Conservation (phyloP, 1,140 invertebrate genomes). For the Anastrepha obliqua region DNA sequence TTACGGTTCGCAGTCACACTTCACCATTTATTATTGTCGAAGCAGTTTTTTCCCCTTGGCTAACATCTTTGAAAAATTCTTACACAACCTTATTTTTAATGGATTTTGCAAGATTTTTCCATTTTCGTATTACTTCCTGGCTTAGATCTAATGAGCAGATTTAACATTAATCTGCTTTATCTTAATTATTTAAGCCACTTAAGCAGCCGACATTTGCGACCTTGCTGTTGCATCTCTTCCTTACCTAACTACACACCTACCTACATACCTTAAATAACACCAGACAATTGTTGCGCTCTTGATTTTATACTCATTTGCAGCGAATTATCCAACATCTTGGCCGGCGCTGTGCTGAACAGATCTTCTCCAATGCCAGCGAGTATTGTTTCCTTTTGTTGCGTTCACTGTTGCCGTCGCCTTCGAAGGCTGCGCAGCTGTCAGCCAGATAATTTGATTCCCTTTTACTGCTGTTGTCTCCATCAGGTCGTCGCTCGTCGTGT, state of each 20-base stretch:
- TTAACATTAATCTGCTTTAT: constrained; percentile 30
- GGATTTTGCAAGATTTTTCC: not conserved
- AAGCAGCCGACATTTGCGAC: constrained; percentile 38
- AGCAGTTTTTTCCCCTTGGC: too few species aligned
- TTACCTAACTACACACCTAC: not conserved
- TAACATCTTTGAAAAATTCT: too few species aligned
- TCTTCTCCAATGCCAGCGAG: not conserved
- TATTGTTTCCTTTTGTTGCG: not conserved
- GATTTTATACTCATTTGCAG: constrained; percentile 22
- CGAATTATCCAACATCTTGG: not conserved
- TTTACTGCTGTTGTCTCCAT: not conserved
- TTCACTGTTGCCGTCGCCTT: not conserved
- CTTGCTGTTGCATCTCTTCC: not conserved
- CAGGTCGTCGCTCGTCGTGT: not conserved
- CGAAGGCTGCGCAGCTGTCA: not conserved
- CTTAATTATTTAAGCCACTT: constrained; percentile 44
- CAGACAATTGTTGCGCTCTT: constrained; percentile 26
- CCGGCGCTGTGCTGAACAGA: not conserved
- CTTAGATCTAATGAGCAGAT: constrained; percentile 46
- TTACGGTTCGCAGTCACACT: too few species aligned
- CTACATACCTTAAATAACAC: not conserved
- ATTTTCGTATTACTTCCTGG: not conserved
- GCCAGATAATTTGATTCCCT: not conserved
- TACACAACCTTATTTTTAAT: too few species aligned
- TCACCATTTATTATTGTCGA: too few species aligned